A percentile compares a stretch with the other conserved stretches of the same genome.
Evolutionary conservation across 2,113 vertebrate species (phyloP).

Genomic region (Cathartes aura): DNA sequence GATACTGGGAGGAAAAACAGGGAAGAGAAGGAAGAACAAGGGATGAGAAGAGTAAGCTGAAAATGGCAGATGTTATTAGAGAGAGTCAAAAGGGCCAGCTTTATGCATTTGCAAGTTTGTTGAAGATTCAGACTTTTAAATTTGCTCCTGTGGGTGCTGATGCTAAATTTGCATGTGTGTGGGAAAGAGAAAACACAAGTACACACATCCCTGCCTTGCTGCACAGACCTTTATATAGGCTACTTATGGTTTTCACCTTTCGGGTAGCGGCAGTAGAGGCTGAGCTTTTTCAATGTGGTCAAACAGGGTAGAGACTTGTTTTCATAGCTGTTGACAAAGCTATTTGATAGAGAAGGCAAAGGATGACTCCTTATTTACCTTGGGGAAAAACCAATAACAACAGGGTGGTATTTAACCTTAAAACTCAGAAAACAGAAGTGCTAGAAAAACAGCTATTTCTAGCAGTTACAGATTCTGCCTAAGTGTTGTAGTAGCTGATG

Average conservation of each 20-base stretch:
- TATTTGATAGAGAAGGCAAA: not conserved
- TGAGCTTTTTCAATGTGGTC: not conserved
- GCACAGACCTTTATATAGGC: not conserved
- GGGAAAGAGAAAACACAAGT: not conserved
- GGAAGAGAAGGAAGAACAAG: not conserved
- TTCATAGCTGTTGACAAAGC: not conserved
- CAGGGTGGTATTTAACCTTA: not conserved
- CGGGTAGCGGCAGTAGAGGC: not conserved
- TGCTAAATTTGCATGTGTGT: not conserved
- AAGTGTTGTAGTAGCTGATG: not conserved
- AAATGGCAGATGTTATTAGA: not conserved
- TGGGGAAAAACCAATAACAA: not conserved
- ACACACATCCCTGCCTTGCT: accelerated
- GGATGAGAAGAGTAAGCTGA: not conserved
- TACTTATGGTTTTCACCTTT: not conserved
- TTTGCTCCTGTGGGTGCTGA: not conserved
- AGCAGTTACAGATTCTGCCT: not conserved
- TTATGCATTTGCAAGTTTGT: not conserved
- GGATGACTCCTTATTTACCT: not conserved
- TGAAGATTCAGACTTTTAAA: not conserved
- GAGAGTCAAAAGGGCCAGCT: not conserved
- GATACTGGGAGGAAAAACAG: not conserved
- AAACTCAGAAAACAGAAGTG: not conserved
- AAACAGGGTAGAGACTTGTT: not conserved
- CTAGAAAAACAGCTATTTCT: not conserved